phyloP scores from a whole-genome alignment of 2,113 vertebrate species.

The Saguinus midas region DNA sequence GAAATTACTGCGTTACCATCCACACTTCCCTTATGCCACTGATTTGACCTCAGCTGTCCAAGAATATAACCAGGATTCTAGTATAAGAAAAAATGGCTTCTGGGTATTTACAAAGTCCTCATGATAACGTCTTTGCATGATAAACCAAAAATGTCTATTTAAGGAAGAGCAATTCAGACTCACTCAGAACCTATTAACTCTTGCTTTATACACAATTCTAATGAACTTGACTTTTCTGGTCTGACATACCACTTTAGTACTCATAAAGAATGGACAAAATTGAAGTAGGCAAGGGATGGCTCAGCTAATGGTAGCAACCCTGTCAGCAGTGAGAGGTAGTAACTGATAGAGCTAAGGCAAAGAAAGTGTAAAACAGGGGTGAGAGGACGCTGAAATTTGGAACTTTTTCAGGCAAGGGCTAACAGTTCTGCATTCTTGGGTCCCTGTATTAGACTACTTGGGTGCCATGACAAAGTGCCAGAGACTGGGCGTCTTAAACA shows the following conservation, averaged over 20 bases:
- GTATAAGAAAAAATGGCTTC: not conserved
- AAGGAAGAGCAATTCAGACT: not conserved
- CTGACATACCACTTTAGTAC: not conserved
- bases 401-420: not conserved
- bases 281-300: not conserved
- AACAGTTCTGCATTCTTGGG: accelerated
- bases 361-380: accelerated
- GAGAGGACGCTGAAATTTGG: not conserved
- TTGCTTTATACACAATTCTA: not conserved
- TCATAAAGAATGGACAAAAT: not conserved
- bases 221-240: not conserved
- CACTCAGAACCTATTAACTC: not conserved
- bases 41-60: not conserved
- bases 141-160: not conserved
- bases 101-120: not conserved
- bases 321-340: not conserved
- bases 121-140: not conserved
- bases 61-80: not conserved
- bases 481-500: not conserved
- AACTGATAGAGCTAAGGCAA: not conserved
- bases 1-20: no score
- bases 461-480: not conserved
- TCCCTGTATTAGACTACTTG: not conserved
- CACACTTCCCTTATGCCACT: not conserved
- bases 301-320: not conserved